Conservation (phyloP, 2,888 invertebrate genomes). For the Chrysomela aeneicollis region DNA sequence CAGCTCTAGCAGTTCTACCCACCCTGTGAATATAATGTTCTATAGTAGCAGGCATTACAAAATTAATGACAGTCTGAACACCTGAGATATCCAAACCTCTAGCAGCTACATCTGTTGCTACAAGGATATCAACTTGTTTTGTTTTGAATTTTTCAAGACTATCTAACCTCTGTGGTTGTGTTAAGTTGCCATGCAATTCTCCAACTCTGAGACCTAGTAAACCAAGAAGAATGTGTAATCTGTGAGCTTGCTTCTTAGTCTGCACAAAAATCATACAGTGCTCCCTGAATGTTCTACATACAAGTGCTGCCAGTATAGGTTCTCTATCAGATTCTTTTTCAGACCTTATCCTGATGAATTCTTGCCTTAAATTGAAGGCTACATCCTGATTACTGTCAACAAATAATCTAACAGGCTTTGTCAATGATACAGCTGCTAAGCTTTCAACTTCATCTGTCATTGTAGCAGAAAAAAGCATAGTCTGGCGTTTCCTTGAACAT, state of each 20-base stretch:
- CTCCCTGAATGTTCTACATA: conserved; percentile 89
- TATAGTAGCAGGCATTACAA: conserved; percentile 91
- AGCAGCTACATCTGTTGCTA: conserved; percentile 96
- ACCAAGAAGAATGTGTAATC: conserved; percentile 90
- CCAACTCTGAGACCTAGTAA: conserved; percentile 85
- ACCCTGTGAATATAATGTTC: conserved; percentile 98
- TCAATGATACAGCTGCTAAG: conserved; percentile 90
- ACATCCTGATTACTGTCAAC: conserved; percentile 96
- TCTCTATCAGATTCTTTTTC: conserved; percentile 92
- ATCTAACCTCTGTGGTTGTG: conserved; percentile 94
- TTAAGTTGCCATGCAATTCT: conserved; percentile 94
- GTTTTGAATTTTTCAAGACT: conserved; percentile 88
- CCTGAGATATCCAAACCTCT: conserved; percentile 94
- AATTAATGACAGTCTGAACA: conserved; percentile 96
- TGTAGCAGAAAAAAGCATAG: conserved; percentile 97
- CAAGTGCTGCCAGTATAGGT: conserved; percentile 82
- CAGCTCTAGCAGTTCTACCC: conserved; percentile 90
- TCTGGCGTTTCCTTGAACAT: conserved; percentile 91
- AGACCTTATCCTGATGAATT: conserved; percentile 92
- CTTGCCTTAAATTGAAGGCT: conserved; percentile 93
- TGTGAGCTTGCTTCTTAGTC: conserved; percentile 95
- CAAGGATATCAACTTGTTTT: conserved; percentile 76
- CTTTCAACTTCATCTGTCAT: conserved; percentile 99
- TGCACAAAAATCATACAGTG: conserved; percentile 95
- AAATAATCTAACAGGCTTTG: conserved; percentile 93